Base-by-base conservation (phyloP, 2,888 invertebrate species). In the Pyrrhia umbra region DNA sequence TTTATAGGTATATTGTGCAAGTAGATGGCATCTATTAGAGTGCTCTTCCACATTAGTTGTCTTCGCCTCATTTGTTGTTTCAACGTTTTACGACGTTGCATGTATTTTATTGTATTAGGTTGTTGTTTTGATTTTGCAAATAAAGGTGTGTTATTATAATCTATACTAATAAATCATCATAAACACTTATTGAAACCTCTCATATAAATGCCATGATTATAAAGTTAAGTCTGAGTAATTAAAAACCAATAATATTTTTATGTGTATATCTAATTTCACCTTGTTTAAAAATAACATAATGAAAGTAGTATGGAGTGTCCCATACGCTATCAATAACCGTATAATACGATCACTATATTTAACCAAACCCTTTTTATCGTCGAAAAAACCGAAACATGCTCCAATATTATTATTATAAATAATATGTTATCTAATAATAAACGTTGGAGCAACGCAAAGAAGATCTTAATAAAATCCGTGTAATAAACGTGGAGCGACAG, bases 391-490 rank as follows among this genome's bases (percentile, higher is more conserved):
- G 77, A 71, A 79, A 79, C 61, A 79, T 60, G 67, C 60, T 52
- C 55, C 66, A 62, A 79, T 68, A 75, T 75, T 71, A 67, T 72
- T 58, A 66, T 68, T 61, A 68, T 69, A 69, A 61, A 65, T 75
- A 74, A 78, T 66, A 75, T 68, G 68, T 72, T 68, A 79, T 78
- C 63, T 75, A 66, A 80, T 72, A 70, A 75, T 74, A 61, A 68
- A 68, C 60, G 71, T 58, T 68, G 60, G 37, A 65, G 62, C 69
- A 68, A 70, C 68, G 71, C 78, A 72, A 78, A 75, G 76, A 66
- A 68, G 67, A 80, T 82, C 76, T 80, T 84, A 81, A 85, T 87
- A 85, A 87, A 86, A 86, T 81, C 81, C 68, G 75, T 75, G 86
- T 85, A 85, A 87, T 86, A 85, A 86, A 85, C 81, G 84, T 77